Conservation (phyloP, 2,113 vertebrate species). For the Cromileptes altivelis region DNA sequence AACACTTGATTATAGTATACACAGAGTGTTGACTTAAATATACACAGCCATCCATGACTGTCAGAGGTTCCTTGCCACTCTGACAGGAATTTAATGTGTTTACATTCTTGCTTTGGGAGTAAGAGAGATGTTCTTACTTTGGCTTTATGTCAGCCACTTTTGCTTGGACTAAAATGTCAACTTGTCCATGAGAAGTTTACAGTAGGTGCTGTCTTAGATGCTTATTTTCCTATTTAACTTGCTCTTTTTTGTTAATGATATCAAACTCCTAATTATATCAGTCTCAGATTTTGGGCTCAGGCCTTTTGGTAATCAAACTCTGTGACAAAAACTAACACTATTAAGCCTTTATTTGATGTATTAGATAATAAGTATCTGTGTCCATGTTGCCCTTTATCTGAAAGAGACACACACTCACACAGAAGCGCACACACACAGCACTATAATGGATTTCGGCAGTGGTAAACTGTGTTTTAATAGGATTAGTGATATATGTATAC, state of each 20-base stretch:
- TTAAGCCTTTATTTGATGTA: background rate
- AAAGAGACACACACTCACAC: conserved; percentile 19
- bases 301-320: background rate
- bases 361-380: conserved; percentile 3
- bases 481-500: conserved; percentile 81
- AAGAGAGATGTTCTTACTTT: conserved; percentile 77
- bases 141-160: conserved; percentile 71
- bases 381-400: conserved; percentile 1
- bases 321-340: background rate
- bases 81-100: conserved; percentile 84
- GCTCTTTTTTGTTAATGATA: background rate
- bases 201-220: conserved; percentile 26
- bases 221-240: conserved; percentile 24
- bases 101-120: conserved; percentile 87
- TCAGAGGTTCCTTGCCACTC: conserved; percentile 77
- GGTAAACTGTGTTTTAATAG: conserved; percentile 73
- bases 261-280: background rate
- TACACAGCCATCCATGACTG: conserved; percentile 78
- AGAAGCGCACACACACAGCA: background rate
- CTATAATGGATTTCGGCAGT: conserved; percentile 56
- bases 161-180: conserved; percentile 73
- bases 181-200: conserved; percentile 59
- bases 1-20: conserved; percentile 67
- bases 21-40: conserved; percentile 74
- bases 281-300: background rate